These are phyloP conservation scores for Ceratitis capitata DNA, from an alignment of 1,140 invertebrate species.

Conservation along the genomic window DNA sequence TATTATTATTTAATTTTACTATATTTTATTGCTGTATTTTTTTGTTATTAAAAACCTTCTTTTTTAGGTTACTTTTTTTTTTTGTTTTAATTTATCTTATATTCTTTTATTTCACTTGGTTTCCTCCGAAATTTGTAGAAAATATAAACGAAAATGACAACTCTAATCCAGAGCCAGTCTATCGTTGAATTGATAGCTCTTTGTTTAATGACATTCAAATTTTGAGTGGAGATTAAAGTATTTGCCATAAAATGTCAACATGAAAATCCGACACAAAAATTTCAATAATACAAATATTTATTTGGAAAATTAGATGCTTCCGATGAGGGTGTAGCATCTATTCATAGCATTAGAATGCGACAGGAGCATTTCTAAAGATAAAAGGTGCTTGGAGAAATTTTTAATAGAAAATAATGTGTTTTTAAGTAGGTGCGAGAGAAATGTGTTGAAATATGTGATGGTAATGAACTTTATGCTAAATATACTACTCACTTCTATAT, in stretches of 20 bases:
- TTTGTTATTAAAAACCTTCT: too few relatives aligned
- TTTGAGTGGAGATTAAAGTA: not conserved
- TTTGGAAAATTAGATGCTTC: not conserved
- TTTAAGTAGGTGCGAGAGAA: not conserved
- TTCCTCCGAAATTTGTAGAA: too few relatives aligned
- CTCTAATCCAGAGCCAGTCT: too few relatives aligned
- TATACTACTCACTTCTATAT: too few relatives aligned
- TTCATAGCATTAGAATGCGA: not conserved
- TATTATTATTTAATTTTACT: too few relatives aligned
- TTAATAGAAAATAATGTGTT: slow-evolving; percentile 1
- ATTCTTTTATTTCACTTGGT: too few relatives aligned
- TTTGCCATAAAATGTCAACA: not conserved
- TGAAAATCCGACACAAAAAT: not conserved
- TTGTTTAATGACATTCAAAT: too few relatives aligned
- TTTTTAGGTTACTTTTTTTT: too few relatives aligned
- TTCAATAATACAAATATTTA: slow-evolving; percentile 1
- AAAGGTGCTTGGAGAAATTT: not conserved
- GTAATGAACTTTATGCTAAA: not conserved
- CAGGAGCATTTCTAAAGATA: not conserved
- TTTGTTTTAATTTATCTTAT: too few relatives aligned
- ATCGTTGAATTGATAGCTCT: too few relatives aligned
- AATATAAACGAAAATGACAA: too few relatives aligned
- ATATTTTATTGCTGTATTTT: too few relatives aligned
- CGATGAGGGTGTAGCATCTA: not conserved
- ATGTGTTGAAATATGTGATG: not conserved